Percentiles rank a stretch among this genome's conserved stretches.
Evolutionary conservation across 2,888 invertebrate species (phyloP).

Genomic region (Platycheirus rosarum): DNA sequence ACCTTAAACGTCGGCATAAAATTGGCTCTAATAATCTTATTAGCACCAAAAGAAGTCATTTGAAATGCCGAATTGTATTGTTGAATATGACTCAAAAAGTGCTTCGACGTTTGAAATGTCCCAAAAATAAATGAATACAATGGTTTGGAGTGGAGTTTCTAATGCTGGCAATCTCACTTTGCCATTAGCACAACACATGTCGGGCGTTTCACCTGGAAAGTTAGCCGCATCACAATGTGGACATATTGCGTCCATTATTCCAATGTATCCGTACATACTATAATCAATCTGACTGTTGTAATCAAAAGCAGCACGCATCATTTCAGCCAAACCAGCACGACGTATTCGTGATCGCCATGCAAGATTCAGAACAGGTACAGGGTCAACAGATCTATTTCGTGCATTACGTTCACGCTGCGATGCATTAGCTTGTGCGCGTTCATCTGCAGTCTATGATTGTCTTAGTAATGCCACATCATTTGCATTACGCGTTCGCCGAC

Average conservation of each 20-base stretch:
- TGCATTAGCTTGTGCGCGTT: background rate
- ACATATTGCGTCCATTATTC: background rate
- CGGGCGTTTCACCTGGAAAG: slow-evolving; percentile 3
- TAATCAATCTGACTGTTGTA: slow-evolving; percentile 6
- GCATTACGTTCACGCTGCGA: background rate
- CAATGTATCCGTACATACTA: slow-evolving; percentile 1
- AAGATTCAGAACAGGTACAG: slow-evolving; percentile 3
- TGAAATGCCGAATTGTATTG: too few species aligned
- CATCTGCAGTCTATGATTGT: background rate
- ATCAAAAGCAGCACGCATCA: background rate
- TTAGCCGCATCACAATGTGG: background rate
- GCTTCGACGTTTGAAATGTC: too few species aligned
- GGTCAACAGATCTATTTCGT: background rate
- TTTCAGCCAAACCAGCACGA: background rate
- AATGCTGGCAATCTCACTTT: slow-evolving; percentile 6
- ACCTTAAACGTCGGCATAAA: too few species aligned
- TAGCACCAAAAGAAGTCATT: too few species aligned
- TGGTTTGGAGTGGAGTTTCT: background rate
- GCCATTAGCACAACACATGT: background rate
- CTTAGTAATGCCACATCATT: background rate
- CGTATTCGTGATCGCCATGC: background rate
- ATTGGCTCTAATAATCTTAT: too few species aligned
- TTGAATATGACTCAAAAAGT: too few species aligned
- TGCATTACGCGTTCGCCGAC: slow-evolving; percentile 3
- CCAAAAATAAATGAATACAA: too few species aligned